phyloP scores from a whole-genome alignment of 2,113 vertebrate genomes.

The Takifugu bimaculatus region DNA sequence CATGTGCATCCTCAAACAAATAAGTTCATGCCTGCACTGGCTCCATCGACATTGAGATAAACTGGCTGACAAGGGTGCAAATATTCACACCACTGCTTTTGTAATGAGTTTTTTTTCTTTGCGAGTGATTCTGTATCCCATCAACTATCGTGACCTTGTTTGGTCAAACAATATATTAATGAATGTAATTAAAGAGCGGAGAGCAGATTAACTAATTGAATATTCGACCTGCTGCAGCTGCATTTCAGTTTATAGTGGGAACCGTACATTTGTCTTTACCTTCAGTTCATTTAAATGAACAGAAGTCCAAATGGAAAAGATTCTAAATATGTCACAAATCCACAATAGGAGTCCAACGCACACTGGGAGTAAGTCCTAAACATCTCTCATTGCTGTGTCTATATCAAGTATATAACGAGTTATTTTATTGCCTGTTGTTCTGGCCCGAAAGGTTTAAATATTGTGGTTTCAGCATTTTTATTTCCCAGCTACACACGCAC shows the following conservation, averaged over 20 bases:
- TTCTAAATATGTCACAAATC: too few species aligned
- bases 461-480: slow-evolving; percentile 31
- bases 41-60: slow-evolving; percentile 70
- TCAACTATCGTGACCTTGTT: slow-evolving; percentile 69
- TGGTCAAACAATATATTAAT: slow-evolving; percentile 69
- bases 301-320: slow-evolving; percentile 12
- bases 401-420: slow-evolving; percentile 17
- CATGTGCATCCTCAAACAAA: slow-evolving; percentile 68
- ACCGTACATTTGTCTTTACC: background rate
- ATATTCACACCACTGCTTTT: slow-evolving; percentile 58
- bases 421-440: slow-evolving; percentile 33
- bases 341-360: too few species aligned
- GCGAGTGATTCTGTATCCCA: slow-evolving; percentile 56
- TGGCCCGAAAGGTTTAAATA: slow-evolving; percentile 18
- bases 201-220: slow-evolving; percentile 67
- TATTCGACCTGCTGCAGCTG: slow-evolving; percentile 44
- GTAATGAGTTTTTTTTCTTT: slow-evolving; percentile 66
- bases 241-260: slow-evolving; percentile 23
- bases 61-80: slow-evolving; percentile 57
- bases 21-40: slow-evolving; percentile 60
- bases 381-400: slow-evolving; percentile 18
- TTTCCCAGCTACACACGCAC: slow-evolving; percentile 35
- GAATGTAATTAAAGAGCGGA: slow-evolving; percentile 56
- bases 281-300: background rate
- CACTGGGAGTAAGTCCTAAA: background rate